phyloP scores from a whole-genome alignment of 2,888 invertebrate species.

The Nasonovia ribisnigri region DNA sequence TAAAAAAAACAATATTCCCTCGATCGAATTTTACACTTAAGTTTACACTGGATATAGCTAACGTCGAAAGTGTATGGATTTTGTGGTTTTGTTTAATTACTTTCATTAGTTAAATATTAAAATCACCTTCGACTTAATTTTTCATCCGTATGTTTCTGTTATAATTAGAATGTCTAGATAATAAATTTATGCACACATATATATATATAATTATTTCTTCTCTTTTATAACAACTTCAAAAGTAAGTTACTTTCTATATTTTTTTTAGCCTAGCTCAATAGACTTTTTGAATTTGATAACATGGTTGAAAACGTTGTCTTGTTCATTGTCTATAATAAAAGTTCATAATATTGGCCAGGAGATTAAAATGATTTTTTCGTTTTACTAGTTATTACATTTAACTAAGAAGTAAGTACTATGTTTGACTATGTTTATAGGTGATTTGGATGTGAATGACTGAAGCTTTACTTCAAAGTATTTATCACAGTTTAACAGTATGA shows the following conservation, averaged over 20 bases:
- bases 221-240: neutral
- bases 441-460: neutral
- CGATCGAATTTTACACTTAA: neutral
- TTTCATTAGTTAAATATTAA: neutral
- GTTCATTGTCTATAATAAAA: neutral
- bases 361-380: neutral
- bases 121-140: neutral
- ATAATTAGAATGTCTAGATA: neutral
- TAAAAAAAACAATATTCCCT: neutral
- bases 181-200: neutral
- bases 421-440: neutral
- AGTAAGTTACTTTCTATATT: neutral
- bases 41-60: no score
- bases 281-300: neutral
- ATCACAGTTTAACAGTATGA: neutral
- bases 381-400: neutral
- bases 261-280: neutral
- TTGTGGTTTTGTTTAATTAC: neutral
- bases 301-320: neutral
- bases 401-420: neutral
- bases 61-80: neutral
- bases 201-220: neutral
- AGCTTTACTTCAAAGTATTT: neutral
- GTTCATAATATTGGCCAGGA: neutral
- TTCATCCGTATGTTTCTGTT: neutral